Evolutionary conservation across 1,140 invertebrate genomes (phyloP), one percentile per base, ranked within the genome.

Genomic region (Himalopsyche phryganea): DNA sequence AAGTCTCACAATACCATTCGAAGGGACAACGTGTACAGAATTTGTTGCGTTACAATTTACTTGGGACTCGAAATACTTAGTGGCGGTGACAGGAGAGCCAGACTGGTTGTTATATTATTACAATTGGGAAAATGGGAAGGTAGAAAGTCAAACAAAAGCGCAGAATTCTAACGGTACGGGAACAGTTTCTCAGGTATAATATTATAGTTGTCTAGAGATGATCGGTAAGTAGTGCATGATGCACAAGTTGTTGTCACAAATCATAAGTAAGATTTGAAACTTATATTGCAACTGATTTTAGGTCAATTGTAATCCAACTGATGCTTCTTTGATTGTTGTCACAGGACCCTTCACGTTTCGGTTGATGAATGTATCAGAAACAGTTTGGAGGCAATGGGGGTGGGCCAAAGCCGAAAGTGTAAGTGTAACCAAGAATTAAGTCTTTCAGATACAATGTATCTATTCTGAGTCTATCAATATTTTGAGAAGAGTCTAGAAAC

Each of bases 31-130:
- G 0, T 71, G 74, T n/a, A 67, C 58, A 52, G 84, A 85, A 65
- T 91, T 89, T 69, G 81, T 84, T 6, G 85, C 85, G 53, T 68
- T 93, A 0, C 81, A 82, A 10, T 95, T 94, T 66, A 89, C 88
- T 4, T 85, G 79, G 50, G 91, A 94, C 66, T 87, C 83, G 10
- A 88, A 88, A 69, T 86, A 87, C 68, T 70, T 95, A 10, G 84
- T 88, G 18, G 87, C 85, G 0, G 83, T 93, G 20, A 87, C 87
- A 0, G 88, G 87, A 9, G 83, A 86, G 60, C 88, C 89, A 0
- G 90, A 93, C 66, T 92, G 85, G 81, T 85, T 80, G 17, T 79
- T 94, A 69, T 80, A 91, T 47, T 87, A 85, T 69, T 95, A 89
- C 71, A 87, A 87, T 66, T 91, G 89, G 85, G 90, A 93, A 64